phyloP scores from a whole-genome alignment of 2,113 vertebrate genomes.

The Dendropsophus ebraccatus region DNA sequence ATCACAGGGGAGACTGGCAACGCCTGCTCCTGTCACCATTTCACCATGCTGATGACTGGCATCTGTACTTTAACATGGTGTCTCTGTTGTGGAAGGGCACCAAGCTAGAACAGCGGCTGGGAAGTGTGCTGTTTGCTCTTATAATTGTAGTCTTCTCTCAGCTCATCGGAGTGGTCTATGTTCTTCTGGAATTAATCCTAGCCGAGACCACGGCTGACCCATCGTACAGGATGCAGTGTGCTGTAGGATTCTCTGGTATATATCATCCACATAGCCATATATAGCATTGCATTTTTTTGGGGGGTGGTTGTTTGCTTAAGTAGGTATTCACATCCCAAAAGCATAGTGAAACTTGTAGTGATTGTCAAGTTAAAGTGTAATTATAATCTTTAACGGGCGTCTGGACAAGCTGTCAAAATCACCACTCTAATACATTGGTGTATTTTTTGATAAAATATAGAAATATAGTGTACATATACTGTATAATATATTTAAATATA shows the following conservation, averaged over 20 bases:
- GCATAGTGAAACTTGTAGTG: too few relatives aligned
- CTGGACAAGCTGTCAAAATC: too few relatives aligned
- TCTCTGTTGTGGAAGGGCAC: constrained; percentile 93
- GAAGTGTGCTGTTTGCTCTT: constrained; percentile 83
- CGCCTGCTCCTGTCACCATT: constrained; percentile 86
- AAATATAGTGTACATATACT: too few relatives aligned
- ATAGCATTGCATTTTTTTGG: not conserved
- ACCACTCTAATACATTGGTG: too few relatives aligned
- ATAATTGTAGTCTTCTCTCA: constrained; percentile 84
- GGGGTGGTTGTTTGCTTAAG: too few relatives aligned
- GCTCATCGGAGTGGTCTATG: constrained; percentile 84
- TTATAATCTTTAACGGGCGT: too few relatives aligned
- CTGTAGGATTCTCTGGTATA: constrained; percentile 94
- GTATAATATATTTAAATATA: too few relatives aligned
- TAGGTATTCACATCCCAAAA: too few relatives aligned
- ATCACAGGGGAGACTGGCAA: constrained; percentile 80
- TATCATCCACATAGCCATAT: not conserved
- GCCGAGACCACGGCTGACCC: constrained; percentile 75
- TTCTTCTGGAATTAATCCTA: constrained; percentile 77
- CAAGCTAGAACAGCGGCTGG: constrained; percentile 82
- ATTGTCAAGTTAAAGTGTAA: too few relatives aligned
- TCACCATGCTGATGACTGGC: constrained; percentile 90
- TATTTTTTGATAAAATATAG: too few relatives aligned
- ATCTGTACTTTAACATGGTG: constrained; percentile 95
- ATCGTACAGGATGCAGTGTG: constrained; percentile 78